Base-by-base conservation (phyloP, 2,888 invertebrate genomes). In the Myopa testacea region DNA sequence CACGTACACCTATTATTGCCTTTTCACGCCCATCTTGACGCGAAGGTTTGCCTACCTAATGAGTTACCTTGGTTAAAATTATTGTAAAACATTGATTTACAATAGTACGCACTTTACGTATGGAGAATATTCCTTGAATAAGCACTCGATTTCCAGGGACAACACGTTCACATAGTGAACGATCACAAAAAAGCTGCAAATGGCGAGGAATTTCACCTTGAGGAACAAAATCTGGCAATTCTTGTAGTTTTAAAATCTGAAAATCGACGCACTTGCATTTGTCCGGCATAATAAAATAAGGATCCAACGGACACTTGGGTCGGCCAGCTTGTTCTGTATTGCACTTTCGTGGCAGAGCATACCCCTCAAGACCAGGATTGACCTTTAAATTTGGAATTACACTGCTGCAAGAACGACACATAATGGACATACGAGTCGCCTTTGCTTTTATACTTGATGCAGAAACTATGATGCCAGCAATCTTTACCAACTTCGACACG, bases 141-240 rank as follows among this genome's bases (percentile, higher is more conserved):
- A 95, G 93, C 26, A 99, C 96, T 77, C 97, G 92, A 84, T 99
- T 99, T 0, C 99, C 99, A 10, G 99, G 99, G 0, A 98, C 98
- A 19, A 97, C 96, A 82, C 94, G 92, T 88, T 99, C 99, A 87
- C 98, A 98, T 77, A 99, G 90, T 81, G 91, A 92, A 85, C 98
- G 93, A 86, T 99, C 99, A 85, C 96, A 96, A 88, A 96, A 99
- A 7, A 99, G 91, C 82, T 96, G 95, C 84, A 99, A 91, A 89
- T 99, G 99, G 0, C 99, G 92, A 0, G 99, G 99, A 92, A 99
- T 96, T 91, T 99, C 99, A 68, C 99, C 99, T 86, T 98, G 98
- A 0, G 90, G 90, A 7, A 97, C 94, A 81, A 93, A 93, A 88
- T 99, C 99, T 0, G 98, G 98, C 34, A 96, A 90, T 90, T 99